Evolutionary conservation across 1,140 invertebrate genomes (phyloP).

Genomic region (Ceratosolen solmsi): DNA sequence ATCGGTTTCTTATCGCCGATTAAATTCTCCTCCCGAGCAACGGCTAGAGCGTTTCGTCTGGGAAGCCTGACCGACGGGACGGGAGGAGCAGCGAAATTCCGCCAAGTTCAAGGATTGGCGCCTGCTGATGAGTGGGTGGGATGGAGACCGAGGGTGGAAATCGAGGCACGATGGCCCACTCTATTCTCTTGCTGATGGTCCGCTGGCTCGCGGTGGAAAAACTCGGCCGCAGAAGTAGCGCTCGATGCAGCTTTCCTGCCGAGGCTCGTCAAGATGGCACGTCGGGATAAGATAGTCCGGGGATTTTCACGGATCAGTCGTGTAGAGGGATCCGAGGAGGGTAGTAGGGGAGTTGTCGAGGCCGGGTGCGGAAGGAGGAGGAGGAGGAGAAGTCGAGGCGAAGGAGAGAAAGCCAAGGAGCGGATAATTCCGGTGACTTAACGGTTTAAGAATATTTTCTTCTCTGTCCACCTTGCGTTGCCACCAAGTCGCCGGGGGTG

Average conservation of each 20-base stretch:
- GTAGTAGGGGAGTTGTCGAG: not conserved
- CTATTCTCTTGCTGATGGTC: not conserved
- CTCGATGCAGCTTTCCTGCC: not conserved
- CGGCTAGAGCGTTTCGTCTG: not conserved
- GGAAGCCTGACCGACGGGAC: too few species aligned
- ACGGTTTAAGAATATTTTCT: conserved; percentile 36
- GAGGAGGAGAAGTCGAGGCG: not conserved
- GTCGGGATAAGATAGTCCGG: not conserved
- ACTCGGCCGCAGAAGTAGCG: not conserved
- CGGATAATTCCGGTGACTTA: conserved; percentile 44
- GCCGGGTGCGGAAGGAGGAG: too few species aligned
- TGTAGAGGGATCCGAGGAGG: not conserved
- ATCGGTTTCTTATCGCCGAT: too few species aligned
- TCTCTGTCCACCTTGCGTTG: not conserved
- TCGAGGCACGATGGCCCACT: not conserved
- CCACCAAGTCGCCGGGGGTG: not conserved
- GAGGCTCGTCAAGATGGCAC: conserved; percentile 4
- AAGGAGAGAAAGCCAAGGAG: conserved; percentile 23
- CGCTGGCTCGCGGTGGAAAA: not conserved
- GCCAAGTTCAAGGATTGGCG: too few species aligned
- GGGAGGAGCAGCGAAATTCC: too few species aligned
- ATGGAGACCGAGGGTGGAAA: not conserved
- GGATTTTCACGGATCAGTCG: conserved; percentile 26
- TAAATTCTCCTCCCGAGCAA: too few species aligned
- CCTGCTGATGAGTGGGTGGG: too few species aligned